Evolutionary conservation across 2,888 invertebrate species (phyloP), one percentile per base, ranked within the genome.

Genomic region (Volucella inflata): DNA sequence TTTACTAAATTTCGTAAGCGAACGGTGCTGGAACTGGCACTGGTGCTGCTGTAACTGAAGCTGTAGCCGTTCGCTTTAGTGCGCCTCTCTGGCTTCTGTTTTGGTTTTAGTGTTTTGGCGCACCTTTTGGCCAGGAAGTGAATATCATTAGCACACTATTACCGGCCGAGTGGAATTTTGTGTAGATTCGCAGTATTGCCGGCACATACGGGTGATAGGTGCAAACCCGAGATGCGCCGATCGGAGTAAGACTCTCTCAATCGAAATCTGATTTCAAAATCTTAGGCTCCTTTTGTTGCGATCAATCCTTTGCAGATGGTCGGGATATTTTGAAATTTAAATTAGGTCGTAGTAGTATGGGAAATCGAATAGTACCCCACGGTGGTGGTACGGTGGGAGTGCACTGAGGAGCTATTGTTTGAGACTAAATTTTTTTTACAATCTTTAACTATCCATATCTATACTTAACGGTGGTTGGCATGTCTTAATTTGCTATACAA

Each of bases 61-160:
- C 55, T 64, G 68, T 14, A 16, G 30, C 30, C 30, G 62, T 62
- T 68, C 80, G 67, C 60, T 81, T 76, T 57, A 59, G 64, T 81
- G 80, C 67, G 48, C 55, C 60, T 40, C 48, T 53, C 30, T 77
- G 71, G 67, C 57, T 72, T 80, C 65, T 53, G 81, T 72, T 81
- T 85, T 72, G 71, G 78, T 55, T 30, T 30, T 30, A 1, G 30
- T 30, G 6, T 53, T 57, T 67, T 81, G 85, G 85, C 60, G 75
- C 80, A 75, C 84, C 80, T 84, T 75, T 71, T 51, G 70, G 80
- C 81, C 87, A 87, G 87, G 87, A 87, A 87, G 83, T 87, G 87
- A 87, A 87, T 87, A 83, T 87, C 87, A 87, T 87, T 87, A 87
- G 87, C 87, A 87, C 87, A 87, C 83, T 80, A 84, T 84, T 84